Base-by-base conservation (phyloP, 2,888 invertebrate species). In the Proisotoma minuta region DNA sequence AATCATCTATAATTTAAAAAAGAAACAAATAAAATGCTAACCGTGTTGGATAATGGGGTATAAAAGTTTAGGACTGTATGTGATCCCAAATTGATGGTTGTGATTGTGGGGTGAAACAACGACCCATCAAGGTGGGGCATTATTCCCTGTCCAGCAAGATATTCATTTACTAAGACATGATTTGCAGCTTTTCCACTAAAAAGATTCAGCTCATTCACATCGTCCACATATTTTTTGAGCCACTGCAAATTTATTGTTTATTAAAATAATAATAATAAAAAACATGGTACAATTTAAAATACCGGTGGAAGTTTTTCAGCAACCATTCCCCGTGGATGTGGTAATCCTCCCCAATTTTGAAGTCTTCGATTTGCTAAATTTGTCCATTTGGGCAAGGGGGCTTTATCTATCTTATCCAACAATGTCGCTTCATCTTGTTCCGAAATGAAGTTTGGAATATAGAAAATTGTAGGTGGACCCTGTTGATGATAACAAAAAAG, bases 261-360 rank as follows among this genome's bases (percentile, higher is more conserved):
- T 34, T 15, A 34, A 15, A 34, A 10, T 43, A n/a, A 5, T 43
- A 24, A 8, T n/a, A 24, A 3, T 2, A 40, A 40, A n/a, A 18
- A 22, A 24, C 26, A 24, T 23, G 18, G 5, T 51, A 24, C 12
- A 5, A 8, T n/a, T 18, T n/a, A 23, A 3, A 65, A 65, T 68
- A 82, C 82, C 70, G 78, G 74, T 1, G 98, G 97, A 71, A 98
- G 86, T 67, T 83, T 81, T 78, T 97, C 96, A 0, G 89, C 86
- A 68, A 98, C 85, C 91, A 98, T 93, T 62, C 94, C 95, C 75
- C 91, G 94, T 18, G 83, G 84, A 77, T 94, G 94, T 0, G 97
- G 96, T 60, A 95, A 81, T 0, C 98, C 98, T 24, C 98, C 98
- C 86, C 97, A 99, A 78, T 98, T 97, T 77, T 98, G 95, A n/a